Percentiles rank a stretch among this genome's conserved stretches.
Evolutionary conservation across 2,888 invertebrate species (phyloP).

Genomic region (Lasioglossum vierecki): DNA sequence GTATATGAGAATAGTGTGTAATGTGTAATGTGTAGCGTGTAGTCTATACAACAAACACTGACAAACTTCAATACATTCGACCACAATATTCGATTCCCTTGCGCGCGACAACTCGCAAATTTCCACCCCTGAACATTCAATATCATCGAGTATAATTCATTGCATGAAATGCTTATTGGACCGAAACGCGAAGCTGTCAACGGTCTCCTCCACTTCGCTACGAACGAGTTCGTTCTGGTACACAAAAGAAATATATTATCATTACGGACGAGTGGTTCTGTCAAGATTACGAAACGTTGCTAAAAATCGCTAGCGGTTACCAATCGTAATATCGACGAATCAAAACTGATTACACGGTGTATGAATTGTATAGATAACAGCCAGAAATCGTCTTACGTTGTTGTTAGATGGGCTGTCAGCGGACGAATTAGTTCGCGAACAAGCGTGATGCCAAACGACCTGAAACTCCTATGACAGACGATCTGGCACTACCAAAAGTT

Average conservation of each 20-base stretch:
- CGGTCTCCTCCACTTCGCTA: neutral
- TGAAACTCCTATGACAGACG: neutral
- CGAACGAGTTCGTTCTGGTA: neutral
- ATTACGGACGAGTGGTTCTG: neutral
- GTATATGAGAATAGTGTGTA: neutral
- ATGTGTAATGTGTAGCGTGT: too few relatives aligned
- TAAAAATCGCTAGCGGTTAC: neutral
- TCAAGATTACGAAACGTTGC: neutral
- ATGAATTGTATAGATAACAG: neutral
- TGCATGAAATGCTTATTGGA: neutral
- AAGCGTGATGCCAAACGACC: neutral
- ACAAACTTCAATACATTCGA: neutral
- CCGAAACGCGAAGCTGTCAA: neutral
- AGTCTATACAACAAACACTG: neutral
- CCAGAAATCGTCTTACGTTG: conserved; percentile 28
- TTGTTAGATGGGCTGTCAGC: neutral
- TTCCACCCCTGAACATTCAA: neutral
- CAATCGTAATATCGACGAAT: neutral
- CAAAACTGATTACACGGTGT: neutral
- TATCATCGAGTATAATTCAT: neutral
- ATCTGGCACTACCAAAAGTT: conserved; percentile 42
- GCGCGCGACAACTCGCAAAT: neutral
- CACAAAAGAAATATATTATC: neutral
- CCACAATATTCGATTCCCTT: neutral
- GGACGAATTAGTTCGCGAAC: neutral